Evolutionary conservation across 2,888 invertebrate genomes (phyloP).

Genomic region (Mythimna lalbum): DNA sequence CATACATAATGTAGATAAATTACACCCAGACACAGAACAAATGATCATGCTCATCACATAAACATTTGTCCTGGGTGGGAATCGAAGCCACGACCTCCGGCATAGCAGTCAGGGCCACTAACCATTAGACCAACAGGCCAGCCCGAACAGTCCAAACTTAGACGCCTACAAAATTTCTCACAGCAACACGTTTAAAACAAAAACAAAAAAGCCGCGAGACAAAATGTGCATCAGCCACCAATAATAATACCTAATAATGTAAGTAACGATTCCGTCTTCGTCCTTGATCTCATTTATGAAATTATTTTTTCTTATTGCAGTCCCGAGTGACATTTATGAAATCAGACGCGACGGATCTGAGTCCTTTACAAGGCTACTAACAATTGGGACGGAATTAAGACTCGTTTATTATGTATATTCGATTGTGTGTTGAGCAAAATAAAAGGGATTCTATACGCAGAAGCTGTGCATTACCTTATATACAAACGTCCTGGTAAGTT

Average conservation of each 20-base stretch:
- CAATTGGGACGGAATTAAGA: slow-evolving; percentile 50
- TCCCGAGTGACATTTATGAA: slow-evolving; percentile 50
- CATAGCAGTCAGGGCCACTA: no score
- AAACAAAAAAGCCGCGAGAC: slow-evolving; percentile 37
- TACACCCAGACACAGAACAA: no score
- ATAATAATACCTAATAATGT: slow-evolving; percentile 44
- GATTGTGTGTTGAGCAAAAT: not conserved
- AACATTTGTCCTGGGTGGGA: no score
- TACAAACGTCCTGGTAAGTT: no score
- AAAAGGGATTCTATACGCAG: no score
- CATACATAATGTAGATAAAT: no score
- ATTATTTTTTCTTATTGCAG: slow-evolving; percentile 49
- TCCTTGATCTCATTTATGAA: slow-evolving; percentile 63
- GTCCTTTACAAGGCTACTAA: slow-evolving; percentile 59
- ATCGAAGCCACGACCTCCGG: no score
- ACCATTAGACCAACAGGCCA: no score
- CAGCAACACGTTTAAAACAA: slow-evolving; percentile 43
- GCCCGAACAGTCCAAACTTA: no score
- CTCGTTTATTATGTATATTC: not conserved
- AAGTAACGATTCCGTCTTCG: slow-evolving; percentile 41
- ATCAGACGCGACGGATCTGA: slow-evolving; percentile 44
- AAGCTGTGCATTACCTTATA: no score
- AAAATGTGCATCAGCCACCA: slow-evolving; percentile 44
- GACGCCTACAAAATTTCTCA: slow-evolving; percentile 28
- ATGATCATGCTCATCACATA: no score